Evolutionary conservation across 2,888 invertebrate species (phyloP), one percentile per base, ranked within the genome.

Genomic region (Theretra japonica): DNA sequence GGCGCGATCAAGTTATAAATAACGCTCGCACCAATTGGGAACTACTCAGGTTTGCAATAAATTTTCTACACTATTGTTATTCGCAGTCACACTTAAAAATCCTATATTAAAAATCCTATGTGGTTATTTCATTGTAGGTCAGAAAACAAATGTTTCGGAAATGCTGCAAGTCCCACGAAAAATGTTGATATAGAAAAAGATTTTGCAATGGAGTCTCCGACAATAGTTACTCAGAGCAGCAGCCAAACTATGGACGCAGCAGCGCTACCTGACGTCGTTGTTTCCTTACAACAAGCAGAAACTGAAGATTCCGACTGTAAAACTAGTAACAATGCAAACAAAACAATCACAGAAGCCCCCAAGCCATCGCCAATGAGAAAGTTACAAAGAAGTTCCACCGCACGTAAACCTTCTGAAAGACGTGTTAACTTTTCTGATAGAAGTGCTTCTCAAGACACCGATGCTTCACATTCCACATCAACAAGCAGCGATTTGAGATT

Each of bases 11-110:
- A 88, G 96, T 97, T 4, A 98, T 98, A 76, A 96, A 97, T 58
- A 97, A 97, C 84, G 97, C 97, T 2, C 95, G 97, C 76, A 97
- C 97, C n/a, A 98, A 97, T 84, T 98, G 97, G 97, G 97, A 98
- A 86, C 89, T 97, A 69, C 89, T 97, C 19, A 95, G 94, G 94
- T 93, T 68, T 68, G 15, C 48, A 23, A 53, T 6, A 4, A 53
- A 53, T 5, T 23, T 21, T 62, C 17, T 17, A 17, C 5, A 23
- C 15, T 17, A 21, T 25, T 41, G 2, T 60, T 1, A 58, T 11
- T 21, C 4, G 8, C 41, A 11, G 33, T n/a, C 41, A 5, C n/a
- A n/a, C 30, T 11, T 21, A 21, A 41, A 33, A 33, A 4, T 62
- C 21, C 11, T n/a, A 59, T 6, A 30, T 62, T 7, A n/a, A n/a